Evolutionary conservation across 2,113 vertebrate genomes (phyloP), one percentile per base, ranked within the genome.

Genomic region (Etheostoma spectabile): DNA sequence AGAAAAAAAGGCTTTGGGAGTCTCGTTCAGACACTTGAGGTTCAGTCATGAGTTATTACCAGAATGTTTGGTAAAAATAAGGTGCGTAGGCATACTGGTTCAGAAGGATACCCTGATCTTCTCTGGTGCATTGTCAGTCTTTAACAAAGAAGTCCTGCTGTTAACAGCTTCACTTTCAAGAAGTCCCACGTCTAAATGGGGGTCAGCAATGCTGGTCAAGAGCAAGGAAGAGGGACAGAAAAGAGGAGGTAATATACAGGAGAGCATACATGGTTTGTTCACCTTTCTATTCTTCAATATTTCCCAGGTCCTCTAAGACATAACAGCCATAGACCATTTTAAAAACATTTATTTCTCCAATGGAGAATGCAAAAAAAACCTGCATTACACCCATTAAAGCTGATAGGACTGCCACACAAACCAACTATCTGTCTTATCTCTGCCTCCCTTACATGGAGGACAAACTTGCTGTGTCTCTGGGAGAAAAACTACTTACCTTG

Each of bases 401-500:
- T 78, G 49, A 80, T 53, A 66, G 38, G 19, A 42, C 65, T 60
- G 83, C 71, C 68, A 49, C 14, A 74, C 46, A 75, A 79, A 85
- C 51, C 73, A 77, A 65, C 75, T 46, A 74, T 84, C 66, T 51
- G 21, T 61, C 63, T 83, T 38, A 83, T 80, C 86, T 73, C 67
- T 8, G 24, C 82, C 53, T 80, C 42, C 69, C 46, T 51, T 6
- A 68, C 79, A 69, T 38, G 70, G 74, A 60, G 49, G 65, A 83
- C 74, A 82, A 77, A 76, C 64, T 71, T 63, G 46, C 75, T 56
- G 62, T 57, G 74, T 81, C 57, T 80, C 62, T 22, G 35, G 66
- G 38, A 80, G 78, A 70, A 84, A 85, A 88, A 88, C 85, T 61
- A 86, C 89, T 93, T 89, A 91, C 80, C 85, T 90, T 74, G 82